A percentile compares a stretch with the other conserved stretches of the same genome.
Conservation (phyloP, 2,113 vertebrate species). For the Sebastes schlegelii region DNA sequence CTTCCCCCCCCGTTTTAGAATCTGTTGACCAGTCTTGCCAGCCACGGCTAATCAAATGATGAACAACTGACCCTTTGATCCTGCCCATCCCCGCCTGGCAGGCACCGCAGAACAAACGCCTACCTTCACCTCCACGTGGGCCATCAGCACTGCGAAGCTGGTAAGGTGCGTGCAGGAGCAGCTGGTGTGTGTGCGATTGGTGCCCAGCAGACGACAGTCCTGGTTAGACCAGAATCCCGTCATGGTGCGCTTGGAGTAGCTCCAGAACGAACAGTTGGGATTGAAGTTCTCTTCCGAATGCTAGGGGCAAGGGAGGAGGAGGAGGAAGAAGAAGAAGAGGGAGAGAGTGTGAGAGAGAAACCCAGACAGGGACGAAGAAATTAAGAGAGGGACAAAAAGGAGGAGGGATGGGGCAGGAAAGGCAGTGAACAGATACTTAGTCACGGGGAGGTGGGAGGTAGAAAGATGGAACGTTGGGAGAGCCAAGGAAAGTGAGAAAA, state of each 20-base stretch:
- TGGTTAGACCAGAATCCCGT: slow-evolving; percentile 98
- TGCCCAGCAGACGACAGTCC: slow-evolving; percentile 94
- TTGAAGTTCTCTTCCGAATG: slow-evolving; percentile 99
- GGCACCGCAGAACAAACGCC: slow-evolving; percentile 37
- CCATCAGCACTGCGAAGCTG: slow-evolving; percentile 98
- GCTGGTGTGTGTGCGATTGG: slow-evolving; percentile 96
- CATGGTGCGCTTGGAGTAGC: slow-evolving; percentile 98
- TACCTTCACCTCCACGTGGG: slow-evolving; percentile 97
- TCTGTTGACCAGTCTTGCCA: slow-evolving; percentile 31
- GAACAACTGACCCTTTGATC: slow-evolving; percentile 58
- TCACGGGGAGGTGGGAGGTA: slow-evolving; percentile 64
- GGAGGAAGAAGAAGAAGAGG: neutral
- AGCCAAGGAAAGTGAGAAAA: slow-evolving; percentile 66
- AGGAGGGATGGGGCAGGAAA: slow-evolving; percentile 21
- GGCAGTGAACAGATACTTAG: slow-evolving; percentile 56
- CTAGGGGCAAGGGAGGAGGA: slow-evolving; percentile 73
- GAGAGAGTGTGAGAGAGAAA: slow-evolving; percentile 23
- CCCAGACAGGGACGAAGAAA: slow-evolving; percentile 11
- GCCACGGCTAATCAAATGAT: slow-evolving; percentile 58
- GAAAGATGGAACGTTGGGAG: slow-evolving; percentile 37
- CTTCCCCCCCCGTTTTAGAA: neutral
- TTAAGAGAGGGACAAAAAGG: slow-evolving; percentile 14
- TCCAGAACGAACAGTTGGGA: slow-evolving; percentile 99
- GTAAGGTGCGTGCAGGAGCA: slow-evolving; percentile 99
- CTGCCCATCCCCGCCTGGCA: slow-evolving; percentile 21